These are phyloP conservation scores for Sesamia nonagrioides DNA, from an alignment of 1,140 invertebrate genomes.

Conservation along the genomic window DNA sequence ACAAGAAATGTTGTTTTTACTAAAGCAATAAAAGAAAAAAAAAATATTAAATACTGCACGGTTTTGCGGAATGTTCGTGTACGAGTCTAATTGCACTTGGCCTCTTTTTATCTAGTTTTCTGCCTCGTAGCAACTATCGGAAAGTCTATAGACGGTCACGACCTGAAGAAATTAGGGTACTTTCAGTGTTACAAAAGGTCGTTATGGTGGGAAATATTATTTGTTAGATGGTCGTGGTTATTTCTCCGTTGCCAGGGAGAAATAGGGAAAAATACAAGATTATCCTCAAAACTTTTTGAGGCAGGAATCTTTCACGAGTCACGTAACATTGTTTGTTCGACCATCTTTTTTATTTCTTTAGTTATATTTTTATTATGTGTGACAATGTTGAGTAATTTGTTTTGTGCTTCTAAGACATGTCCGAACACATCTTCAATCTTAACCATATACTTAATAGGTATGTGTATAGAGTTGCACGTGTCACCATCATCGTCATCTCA, in stretches of 20 bases:
- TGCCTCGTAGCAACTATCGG: not conserved
- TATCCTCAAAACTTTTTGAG: not conserved
- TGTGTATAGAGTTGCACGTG: too few relatives aligned
- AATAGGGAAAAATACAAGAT: not conserved
- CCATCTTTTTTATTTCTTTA: not conserved
- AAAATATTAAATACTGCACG: too few relatives aligned
- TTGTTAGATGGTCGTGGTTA: not conserved
- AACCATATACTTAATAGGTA: too few relatives aligned
- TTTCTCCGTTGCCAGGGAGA: constrained; percentile 5
- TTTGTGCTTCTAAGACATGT: too few relatives aligned
- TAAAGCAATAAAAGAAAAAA: too few relatives aligned
- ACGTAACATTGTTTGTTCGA: not conserved
- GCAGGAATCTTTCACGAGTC: not conserved
- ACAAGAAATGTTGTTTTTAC: not conserved
- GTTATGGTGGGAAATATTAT: constrained; percentile 33
- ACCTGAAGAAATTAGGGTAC: constrained; percentile 27
- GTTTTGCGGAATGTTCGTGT: too few relatives aligned
- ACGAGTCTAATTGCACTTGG: too few relatives aligned
- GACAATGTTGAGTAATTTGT: not conserved
- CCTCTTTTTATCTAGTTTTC: constrained; percentile 4
- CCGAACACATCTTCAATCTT: too few relatives aligned
- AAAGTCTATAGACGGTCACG: constrained; percentile 12
- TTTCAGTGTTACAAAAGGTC: constrained; percentile 9
- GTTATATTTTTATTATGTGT: not conserved
- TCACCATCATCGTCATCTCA: too few relatives aligned